Base-by-base conservation (phyloP, 1,140 invertebrate genomes). In the Drosophila setifemur region DNA sequence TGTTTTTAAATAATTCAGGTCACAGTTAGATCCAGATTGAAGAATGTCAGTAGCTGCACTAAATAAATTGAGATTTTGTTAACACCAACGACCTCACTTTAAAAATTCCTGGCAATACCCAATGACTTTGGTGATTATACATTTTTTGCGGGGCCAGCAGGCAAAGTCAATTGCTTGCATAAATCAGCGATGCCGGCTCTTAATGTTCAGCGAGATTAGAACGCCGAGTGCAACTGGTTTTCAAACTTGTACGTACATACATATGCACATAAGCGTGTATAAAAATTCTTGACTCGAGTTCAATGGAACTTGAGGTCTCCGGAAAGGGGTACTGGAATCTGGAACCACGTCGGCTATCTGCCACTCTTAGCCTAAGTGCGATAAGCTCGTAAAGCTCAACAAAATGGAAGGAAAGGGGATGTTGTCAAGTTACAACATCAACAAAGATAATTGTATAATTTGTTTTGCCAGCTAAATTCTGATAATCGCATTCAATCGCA, bases 171-270 rank as follows among this genome's bases (percentile, higher is more conserved):
- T 57, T 47, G 35, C 35, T 42, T 48, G 64, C 50, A 73, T 53
- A 53, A 47, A 72, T 71, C 39, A 71, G 39, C 19, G 7, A 23
- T 50, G 61, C 43, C 44, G 61, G 43, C 37, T 12, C 35, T 25
- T 61, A 61, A 61, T 61, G 57, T 35, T 6, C 37, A n/a, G 28
- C 26, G 29, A 70, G 67, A 61, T 71, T 71, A 71, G 68, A 71
- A 71, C 33, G 40, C 54, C 16, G 43, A 44, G 23, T 47, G 44
- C 57, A 73, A 73, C 70, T 73, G 70, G 70, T 73, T 72, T 72
- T 18, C 14, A 11, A 21, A 31, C 25, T 23, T 54, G 14, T 26
- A 23, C 18, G n/a, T 16, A 18, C 19, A 8, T n/a, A n/a, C n/a
- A 49, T 11, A 12, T 16, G 16, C 7, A 18, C 14, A 12, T 40